Evolutionary conservation across 1,140 invertebrate genomes (phyloP), one percentile per base, ranked within the genome.

Genomic region (Drosophila bocki): DNA sequence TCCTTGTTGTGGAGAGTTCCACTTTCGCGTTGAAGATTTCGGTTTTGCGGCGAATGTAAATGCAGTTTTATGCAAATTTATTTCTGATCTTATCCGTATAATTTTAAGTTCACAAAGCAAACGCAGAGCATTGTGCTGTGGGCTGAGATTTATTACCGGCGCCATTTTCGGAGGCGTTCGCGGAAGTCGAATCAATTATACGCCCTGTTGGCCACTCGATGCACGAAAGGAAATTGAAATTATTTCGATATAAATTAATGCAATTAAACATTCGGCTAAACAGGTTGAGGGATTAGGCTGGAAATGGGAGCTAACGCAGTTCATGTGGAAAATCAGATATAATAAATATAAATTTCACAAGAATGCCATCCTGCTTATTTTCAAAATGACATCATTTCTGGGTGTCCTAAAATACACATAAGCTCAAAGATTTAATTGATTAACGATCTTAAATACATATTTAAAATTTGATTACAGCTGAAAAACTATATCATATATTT

Each of bases 181-280:
- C 77, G 84, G 84, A 88, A 84, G 79, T 88, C 69, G 60, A 88
- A 88, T 88, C 84, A 88, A 88, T 88, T 88, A 88, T 80, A 84
- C 84, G 85, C 85, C 84, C 80, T 68, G 84, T 88, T 88, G 48
- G 84, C 54, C 72, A 72, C 71, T 84, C 74, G 60, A 62, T 59
- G 77, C 74, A 86, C 74, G 74, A 84, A 72, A 78, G 84, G 84
- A 88, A 88, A 88, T 88, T 64, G 77, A 80, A 84, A 87, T 78
- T 64, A 84, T 87, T 78, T 53, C 47, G 48, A 64, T 80, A 70
- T 83, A 88, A 83, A 75, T 75, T 67, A 58, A 74, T 35, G 64
- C 80, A 59, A 86, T 87, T 78, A 76, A 84, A 47, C 58, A 63
- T 78, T 71, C n/a, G n/a, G 44, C 32, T n/a, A n/a, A 41, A 8